Evolutionary conservation across 2,888 invertebrate genomes (phyloP).

Genomic region (Dione juno): DNA sequence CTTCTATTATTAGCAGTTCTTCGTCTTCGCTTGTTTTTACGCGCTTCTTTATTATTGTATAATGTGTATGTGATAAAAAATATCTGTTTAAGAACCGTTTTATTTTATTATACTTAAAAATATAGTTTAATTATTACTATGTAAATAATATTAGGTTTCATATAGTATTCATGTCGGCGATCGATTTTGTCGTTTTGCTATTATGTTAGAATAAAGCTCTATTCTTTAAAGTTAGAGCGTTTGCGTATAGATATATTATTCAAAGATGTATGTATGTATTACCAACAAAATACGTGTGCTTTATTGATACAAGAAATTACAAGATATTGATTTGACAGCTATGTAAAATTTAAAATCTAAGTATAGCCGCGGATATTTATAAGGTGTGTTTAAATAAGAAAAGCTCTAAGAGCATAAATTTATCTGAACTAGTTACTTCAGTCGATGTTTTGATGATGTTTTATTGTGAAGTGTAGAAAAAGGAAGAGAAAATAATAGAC

Average conservation of each 20-base stretch:
- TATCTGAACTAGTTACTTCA: slow-evolving; percentile 5
- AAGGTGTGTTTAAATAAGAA: slow-evolving; percentile 25
- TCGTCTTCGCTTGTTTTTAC: slow-evolving; percentile 24
- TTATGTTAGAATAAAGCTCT: slow-evolving; percentile 27
- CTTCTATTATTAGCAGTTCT: slow-evolving; percentile 26
- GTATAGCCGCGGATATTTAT: slow-evolving; percentile 18
- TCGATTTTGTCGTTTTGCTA: slow-evolving; percentile 36
- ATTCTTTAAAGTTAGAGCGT: slow-evolving; percentile 15
- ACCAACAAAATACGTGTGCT: slow-evolving; percentile 17
- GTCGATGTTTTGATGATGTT: slow-evolving; percentile 1
- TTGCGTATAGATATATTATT: slow-evolving; percentile 23
- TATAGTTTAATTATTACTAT: slow-evolving; percentile 71
- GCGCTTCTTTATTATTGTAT: slow-evolving; percentile 46
- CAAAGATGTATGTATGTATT: slow-evolving; percentile 14
- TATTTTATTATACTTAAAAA: slow-evolving; percentile 69
- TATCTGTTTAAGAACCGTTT: slow-evolving; percentile 74
- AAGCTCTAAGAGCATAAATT: slow-evolving; percentile 24
- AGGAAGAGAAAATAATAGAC: not conserved
- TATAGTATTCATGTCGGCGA: slow-evolving; percentile 54
- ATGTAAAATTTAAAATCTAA: slow-evolving; percentile 18
- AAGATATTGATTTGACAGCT: slow-evolving; percentile 17
- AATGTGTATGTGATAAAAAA: slow-evolving; percentile 75
- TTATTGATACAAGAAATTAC: slow-evolving; percentile 10
- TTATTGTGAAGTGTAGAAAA: not conserved
- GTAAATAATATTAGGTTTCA: slow-evolving; percentile 75